These are phyloP conservation scores for Agriotes lineatus DNA, from an alignment of 2,888 invertebrate genomes.

Conservation along the genomic window DNA sequence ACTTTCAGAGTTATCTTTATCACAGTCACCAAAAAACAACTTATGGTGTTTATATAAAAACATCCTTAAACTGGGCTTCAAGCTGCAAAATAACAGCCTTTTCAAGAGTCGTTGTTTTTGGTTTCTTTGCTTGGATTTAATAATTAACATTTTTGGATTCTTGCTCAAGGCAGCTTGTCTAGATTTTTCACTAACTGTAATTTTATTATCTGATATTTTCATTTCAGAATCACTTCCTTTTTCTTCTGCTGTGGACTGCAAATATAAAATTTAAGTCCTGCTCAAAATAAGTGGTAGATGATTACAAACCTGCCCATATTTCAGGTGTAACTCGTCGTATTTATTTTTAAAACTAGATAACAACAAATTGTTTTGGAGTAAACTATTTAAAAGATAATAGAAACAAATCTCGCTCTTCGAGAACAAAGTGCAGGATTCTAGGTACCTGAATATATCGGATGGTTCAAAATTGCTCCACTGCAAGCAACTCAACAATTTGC, in stretches of 20 bases:
- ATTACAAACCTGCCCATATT: constrained; percentile 65
- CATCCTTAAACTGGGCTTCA: constrained; percentile 64
- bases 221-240: constrained; percentile 51
- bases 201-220: constrained; percentile 56
- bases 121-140: constrained; percentile 62
- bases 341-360: constrained; percentile 67
- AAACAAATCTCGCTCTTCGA: constrained; percentile 71
- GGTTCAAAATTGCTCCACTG: constrained; percentile 67
- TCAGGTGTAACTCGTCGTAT: constrained; percentile 66
- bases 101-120: constrained; percentile 63
- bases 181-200: constrained; percentile 59
- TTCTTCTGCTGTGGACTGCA: constrained; percentile 44
- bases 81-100: constrained; percentile 62
- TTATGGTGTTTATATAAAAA: constrained; percentile 63
- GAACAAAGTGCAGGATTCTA: constrained; percentile 71
- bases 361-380: constrained; percentile 67
- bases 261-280: background rate
- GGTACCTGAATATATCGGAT: constrained; percentile 68
- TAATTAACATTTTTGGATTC: constrained; percentile 58
- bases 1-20: constrained; percentile 50
- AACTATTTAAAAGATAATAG: constrained; percentile 68
- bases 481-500: constrained; percentile 68
- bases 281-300: too few species aligned
- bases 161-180: constrained; percentile 44
- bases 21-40: constrained; percentile 54